phyloP scores from a whole-genome alignment of 2,113 vertebrate species.

The Oceanodroma tethys region DNA sequence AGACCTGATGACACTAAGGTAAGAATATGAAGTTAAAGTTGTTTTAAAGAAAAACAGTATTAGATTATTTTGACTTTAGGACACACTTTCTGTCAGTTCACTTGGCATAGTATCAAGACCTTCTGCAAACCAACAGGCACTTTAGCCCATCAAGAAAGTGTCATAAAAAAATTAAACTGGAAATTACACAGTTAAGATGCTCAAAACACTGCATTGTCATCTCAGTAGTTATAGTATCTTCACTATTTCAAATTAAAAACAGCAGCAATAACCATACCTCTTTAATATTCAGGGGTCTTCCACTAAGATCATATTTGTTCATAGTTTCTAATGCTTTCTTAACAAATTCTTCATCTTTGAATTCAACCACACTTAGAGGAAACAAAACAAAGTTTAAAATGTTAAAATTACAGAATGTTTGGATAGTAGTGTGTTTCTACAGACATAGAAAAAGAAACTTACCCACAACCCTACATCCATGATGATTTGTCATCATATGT shows the following conservation, averaged over 20 bases:
- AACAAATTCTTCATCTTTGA: conserved; percentile 98
- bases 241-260: neutral
- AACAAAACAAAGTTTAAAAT: conserved; percentile 39
- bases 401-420: neutral
- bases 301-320: conserved; percentile 95
- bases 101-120: neutral
- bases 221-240: neutral
- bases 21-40: neutral
- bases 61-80: neutral
- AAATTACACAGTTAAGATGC: neutral
- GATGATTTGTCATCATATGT: conserved; percentile 66
- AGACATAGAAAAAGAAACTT: conserved; percentile 73
- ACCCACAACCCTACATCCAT: conserved; percentile 93
- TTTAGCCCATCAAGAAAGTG: neutral
- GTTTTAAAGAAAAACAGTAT: neutral
- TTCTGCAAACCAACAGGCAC: neutral
- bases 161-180: neutral
- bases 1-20: neutral
- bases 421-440: neutral
- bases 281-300: conserved; percentile 96
- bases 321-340: conserved; percentile 94
- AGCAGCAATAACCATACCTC: conserved; percentile 78
- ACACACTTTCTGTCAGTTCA: neutral
- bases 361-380: conserved; percentile 91
- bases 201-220: neutral